Base-by-base conservation (phyloP, 2,113 vertebrate species). In the Piaya cayana region DNA sequence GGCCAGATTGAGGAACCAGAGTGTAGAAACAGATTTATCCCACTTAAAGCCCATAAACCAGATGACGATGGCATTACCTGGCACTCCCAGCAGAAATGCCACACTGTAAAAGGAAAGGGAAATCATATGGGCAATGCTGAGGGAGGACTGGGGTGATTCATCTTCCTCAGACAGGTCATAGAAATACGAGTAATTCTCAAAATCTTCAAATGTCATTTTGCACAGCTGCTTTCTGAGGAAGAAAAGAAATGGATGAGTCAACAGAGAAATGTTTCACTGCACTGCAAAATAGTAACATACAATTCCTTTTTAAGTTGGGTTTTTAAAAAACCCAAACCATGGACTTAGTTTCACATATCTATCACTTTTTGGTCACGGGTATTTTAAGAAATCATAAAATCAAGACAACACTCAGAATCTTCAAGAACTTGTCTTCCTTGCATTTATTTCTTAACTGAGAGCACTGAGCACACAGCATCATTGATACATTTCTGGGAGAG, bases 1-100 rank as follows among this genome's bases (percentile, higher is more conserved):
- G 47, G 99, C 99, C 69, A 99, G 98, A 90, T 99, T 99, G 86
- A 99, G 98, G 91, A 99, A 97, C 99, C 99, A 99, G 52, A 99
- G 82, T 1, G 98, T 99, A 91, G 98, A 99, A 52, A 99, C 98
- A 6, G 98, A 99, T 95, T 98, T 98, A 90, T 99, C 98, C 98
- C 98, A 99, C 93, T 99, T 99, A 86, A 98, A 99, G 4, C 98
- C 98, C 1, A 98, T 99, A 96, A 99, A 98, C 99, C 99, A 99
- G 95, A 99, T 99, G 45, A 99, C 99, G 2, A 95, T 94, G 64
- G 98, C 99, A 81, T 99, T 99, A 83, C 99, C 99, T 59, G 98
- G 98, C 76, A 99, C 93, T 27, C 99, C 99, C 34, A 99, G 97
- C 37, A 99, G 97, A 91, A 99, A 99, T 29, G 98, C 98, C 55